A percentile compares a stretch with the other conserved stretches of the same genome.
These are phyloP conservation scores for Dicyrtoma fusca DNA, from an alignment of 2,888 invertebrate genomes.

Conservation along the genomic window DNA sequence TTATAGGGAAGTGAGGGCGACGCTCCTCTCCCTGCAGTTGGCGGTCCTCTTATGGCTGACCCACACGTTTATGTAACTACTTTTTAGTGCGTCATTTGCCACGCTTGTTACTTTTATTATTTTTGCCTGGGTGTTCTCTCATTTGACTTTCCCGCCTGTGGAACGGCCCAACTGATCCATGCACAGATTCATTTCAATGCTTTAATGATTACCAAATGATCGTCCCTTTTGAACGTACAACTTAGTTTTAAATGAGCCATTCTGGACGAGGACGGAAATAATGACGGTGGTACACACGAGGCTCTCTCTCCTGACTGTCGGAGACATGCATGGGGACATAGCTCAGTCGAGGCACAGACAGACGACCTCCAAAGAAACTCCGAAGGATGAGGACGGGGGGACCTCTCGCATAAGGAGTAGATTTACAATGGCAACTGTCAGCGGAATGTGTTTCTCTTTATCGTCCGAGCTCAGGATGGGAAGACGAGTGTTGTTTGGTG, in stretches of 20 bases:
- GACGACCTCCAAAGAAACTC: neutral
- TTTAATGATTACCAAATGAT: slow-evolving; percentile 35
- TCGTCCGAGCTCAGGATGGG: too few species aligned
- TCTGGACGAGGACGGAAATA: slow-evolving; percentile 12
- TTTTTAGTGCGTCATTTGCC: neutral
- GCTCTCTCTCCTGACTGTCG: neutral
- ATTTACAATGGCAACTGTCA: too few species aligned
- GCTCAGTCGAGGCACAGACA: too few species aligned
- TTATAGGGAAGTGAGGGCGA: too few species aligned
- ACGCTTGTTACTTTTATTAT: slow-evolving; percentile 17
- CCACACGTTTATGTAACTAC: slow-evolving; percentile 12
- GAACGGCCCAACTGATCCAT: slow-evolving; percentile 18
- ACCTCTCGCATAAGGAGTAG: neutral
- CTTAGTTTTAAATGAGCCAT: slow-evolving; percentile 28
- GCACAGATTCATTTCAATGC: slow-evolving; percentile 25
- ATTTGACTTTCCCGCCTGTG: slow-evolving; percentile 10
- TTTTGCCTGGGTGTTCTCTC: slow-evolving; percentile 18
- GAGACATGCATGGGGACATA: too few species aligned
- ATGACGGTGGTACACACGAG: neutral
- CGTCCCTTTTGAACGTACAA: slow-evolving; percentile 13
- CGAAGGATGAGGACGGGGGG: neutral
- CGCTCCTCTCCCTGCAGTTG: too few species aligned
- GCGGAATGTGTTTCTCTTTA: too few species aligned
- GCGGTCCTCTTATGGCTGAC: neutral
- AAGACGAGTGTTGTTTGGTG: too few species aligned